Evolutionary conservation across 2,113 vertebrate species (phyloP), one percentile per base, ranked within the genome.

Genomic region (Pelodiscus sinensis): DNA sequence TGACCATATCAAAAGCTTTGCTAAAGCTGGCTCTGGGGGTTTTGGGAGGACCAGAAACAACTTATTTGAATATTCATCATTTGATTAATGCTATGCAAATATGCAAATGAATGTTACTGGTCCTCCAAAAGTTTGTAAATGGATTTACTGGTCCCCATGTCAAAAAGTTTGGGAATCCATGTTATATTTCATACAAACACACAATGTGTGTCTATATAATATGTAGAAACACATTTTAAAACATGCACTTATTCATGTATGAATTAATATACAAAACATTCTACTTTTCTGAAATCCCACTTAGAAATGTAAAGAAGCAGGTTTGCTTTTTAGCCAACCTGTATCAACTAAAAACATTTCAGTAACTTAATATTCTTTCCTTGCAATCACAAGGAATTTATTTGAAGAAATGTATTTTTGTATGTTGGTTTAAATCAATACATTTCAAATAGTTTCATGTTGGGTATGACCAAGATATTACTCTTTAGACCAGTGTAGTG

Each of bases 391-490:
- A 14, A 27, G 56, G 87, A 35, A 19, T 57, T n/a, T 87, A 83
- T 83, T 79, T 27, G 15, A 55, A 44, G 24, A 4, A 22, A 75
- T 84, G 91, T 86, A 1, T 81, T 81, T 82, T 44, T 51, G 55
- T 1, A 58, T 82, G 35, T 88, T 75, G 1, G 56, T 85, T 78
- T 73, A 50, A 83, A 65, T n/a, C 3, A 2, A 3, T 2, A 3
- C 78, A 12, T 78, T 88, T 90, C 19, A 81, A 5, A 27, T 0
- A 0, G 80, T n/a, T 2, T 3, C 14, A 3, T 75, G 7, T 6
- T 57, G 89, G 2, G 14, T 24, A 1, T 31, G 81, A 58, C 21
- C 24, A 57, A 10, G 27, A 10, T 22, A n/a, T 44, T 52, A 75
- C 27, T 52, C 56, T 15, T 89, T 35, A 85, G 51, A 73, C 3